Conservation (phyloP, 2,113 vertebrate genomes). For the Mesoclemmys tuberculata region DNA sequence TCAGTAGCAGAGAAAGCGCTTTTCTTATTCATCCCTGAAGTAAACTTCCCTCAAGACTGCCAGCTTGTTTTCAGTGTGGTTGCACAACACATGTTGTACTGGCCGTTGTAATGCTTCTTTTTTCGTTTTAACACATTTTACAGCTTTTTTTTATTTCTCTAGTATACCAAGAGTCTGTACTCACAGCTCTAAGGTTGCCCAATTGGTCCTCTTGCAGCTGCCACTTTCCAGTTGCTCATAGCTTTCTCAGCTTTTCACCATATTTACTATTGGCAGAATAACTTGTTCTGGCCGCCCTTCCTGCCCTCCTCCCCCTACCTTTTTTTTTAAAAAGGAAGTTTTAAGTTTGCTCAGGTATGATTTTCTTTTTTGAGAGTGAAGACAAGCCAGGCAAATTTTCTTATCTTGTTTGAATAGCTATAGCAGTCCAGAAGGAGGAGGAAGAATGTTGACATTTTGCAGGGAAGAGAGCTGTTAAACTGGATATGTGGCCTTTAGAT, state of each 20-base stretch:
- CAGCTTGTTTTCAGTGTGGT: background rate
- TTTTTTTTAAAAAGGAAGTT: background rate
- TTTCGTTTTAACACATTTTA: background rate
- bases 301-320: no score
- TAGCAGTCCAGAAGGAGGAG: background rate
- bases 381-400: background rate
- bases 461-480: background rate
- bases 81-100: background rate
- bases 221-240: background rate
- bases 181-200: background rate
- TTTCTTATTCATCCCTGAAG: background rate
- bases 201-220: background rate
- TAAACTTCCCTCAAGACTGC: background rate
- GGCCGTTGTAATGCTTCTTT: background rate
- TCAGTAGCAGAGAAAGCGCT: background rate
- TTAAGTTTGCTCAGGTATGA: background rate
- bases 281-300: background rate
- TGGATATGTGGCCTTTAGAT: background rate
- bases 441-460: background rate
- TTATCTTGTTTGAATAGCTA: background rate
- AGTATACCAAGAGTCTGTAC: background rate
- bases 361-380: background rate
- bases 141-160: background rate
- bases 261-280: background rate
- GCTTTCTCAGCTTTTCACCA: background rate